These are phyloP conservation scores for Montipora foliosa DNA, from an alignment of 64 coral and sea anemone species.

Conservation along the genomic window DNA sequence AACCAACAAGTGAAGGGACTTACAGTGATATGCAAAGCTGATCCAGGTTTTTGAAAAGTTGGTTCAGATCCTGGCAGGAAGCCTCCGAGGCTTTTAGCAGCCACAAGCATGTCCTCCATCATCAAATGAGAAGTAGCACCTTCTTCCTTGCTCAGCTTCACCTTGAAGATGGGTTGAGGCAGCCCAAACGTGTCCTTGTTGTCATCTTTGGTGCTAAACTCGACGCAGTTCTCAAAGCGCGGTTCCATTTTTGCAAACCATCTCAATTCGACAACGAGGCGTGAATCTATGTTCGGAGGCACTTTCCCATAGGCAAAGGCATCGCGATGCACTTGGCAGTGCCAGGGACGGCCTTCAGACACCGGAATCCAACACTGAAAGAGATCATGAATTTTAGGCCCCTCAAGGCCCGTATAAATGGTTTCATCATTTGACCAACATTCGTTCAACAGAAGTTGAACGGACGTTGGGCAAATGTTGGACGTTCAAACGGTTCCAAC, in stretches of 20 bases:
- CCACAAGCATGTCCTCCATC: conserved; percentile 27
- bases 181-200: conserved; percentile 26
- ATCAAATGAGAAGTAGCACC: background rate
- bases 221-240: conserved; percentile 11
- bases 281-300: conserved; percentile 26
- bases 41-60: conserved; percentile 44
- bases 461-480: too few species aligned
- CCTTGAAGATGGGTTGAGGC: conserved; percentile 33
- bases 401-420: too few species aligned
- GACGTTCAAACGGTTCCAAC: too few species aligned
- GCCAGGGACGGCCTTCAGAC: conserved; percentile 29
- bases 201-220: background rate
- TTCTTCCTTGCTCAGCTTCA: conserved; percentile 11
- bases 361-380: conserved; percentile 58
- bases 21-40: conserved; percentile 34
- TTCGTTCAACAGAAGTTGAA: too few species aligned
- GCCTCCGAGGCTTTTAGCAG: background rate
- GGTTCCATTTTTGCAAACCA: conserved; percentile 45
- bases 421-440: too few species aligned
- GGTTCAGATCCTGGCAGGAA: conserved; percentile 33
- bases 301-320: conserved; percentile 31
- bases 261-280: conserved; percentile 40
- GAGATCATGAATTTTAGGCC: background rate
- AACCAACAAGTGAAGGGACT: background rate
- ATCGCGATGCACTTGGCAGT: conserved; percentile 54